Base-by-base conservation (phyloP, 2,797 vertebrate genomes). In the Chaetophractus vellerosus region DNA sequence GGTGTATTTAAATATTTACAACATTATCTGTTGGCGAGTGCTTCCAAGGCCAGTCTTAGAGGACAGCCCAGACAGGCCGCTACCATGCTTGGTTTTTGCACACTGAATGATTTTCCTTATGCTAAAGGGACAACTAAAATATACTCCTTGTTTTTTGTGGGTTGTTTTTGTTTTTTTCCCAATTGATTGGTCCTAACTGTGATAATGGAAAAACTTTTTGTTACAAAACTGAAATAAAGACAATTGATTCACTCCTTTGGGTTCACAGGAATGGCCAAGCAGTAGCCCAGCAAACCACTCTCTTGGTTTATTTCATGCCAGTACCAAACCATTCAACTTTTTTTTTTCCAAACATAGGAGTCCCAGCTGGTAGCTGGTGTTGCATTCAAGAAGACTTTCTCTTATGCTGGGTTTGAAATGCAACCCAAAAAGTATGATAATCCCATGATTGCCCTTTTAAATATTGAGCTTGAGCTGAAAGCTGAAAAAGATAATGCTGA, bases 331-430 rank as follows among this genome's bases (percentile, higher is more conserved):
- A 21, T 68, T 94, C 48, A 3, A 79, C 12, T 95, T 14, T 45
- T 72, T 24, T 26, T 8, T 45, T 64, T 33, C 93, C 71, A 69
- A 50, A 66, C 91, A 85, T 97, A 99, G 99, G 99, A 99, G 9
- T 99, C 99, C 0, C 99, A 99, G 90, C 97, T 99, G 97, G 98
- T 99, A 75, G 98, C 99, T 0, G 99, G 99, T 0, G 99, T 99
- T 0, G 99, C 99, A 2, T 99, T 99, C 96, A 99, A 99, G 98
- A 99, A 99, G 98, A 99, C 99, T 0, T 99, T 99, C 97, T 99
- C 99, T 45, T 99, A 99, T 0, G 99, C 99, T 3, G 99, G 99
- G 0, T 99, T 99, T 97, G 99, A 99, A 98, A 99, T 99, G 99
- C 99, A 99, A 97, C 99, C 99, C 78, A 99, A 99, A 97, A 98